Base-by-base conservation (phyloP, 2,797 vertebrate genomes). In the Clamator glandarius region DNA sequence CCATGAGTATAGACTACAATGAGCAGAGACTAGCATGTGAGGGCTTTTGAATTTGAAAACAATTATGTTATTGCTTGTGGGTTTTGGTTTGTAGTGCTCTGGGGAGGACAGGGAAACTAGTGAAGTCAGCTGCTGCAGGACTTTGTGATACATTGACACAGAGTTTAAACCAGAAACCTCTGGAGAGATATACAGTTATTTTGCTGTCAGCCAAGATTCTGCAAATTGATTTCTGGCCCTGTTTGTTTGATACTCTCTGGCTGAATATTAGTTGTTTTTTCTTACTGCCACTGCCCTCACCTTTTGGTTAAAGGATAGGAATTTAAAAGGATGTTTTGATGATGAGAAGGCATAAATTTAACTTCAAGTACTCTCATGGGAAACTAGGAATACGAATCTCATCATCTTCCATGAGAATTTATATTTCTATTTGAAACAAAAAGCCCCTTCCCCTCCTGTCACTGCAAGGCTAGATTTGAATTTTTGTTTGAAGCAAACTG, bases 401-500 rank as follows among this genome's bases (percentile, higher is more conserved):
- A 29, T 46, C 5, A 4, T 46, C 33, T 58, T 81, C 58, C 46
- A 58, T 39, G 15, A 77, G 24, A 85, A 77, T 72, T 92, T 85
- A 28, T 77, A 39, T 87, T 92, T 91, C 24, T 80, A 1, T 80
- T 72, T 72, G 48, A 90, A 81, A 63, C 29, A 61, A 35, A 74
- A 74, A 68, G 5, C 14, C 11, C 10, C 6, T 51, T 93, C 21
- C 87, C 15, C 55, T 92, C n/a, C 25, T 28, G 25, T 68, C 41
- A 48, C 41, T 64, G 54, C 29, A 58, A 64, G 15, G 18, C 72
- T 87, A 42, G 28, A 52, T 77, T 33, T 72, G 86, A 70, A 29
- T 76, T 92, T 89, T 82, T 90, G 14, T 68, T 84, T 69, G 11
- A 92, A 85, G 68, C 61, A 84, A 87, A 26, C 18, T 91, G 42